Evolutionary conservation across 2,797 vertebrate species (phyloP).

Genomic region (Aldrovandia affinis): DNA sequence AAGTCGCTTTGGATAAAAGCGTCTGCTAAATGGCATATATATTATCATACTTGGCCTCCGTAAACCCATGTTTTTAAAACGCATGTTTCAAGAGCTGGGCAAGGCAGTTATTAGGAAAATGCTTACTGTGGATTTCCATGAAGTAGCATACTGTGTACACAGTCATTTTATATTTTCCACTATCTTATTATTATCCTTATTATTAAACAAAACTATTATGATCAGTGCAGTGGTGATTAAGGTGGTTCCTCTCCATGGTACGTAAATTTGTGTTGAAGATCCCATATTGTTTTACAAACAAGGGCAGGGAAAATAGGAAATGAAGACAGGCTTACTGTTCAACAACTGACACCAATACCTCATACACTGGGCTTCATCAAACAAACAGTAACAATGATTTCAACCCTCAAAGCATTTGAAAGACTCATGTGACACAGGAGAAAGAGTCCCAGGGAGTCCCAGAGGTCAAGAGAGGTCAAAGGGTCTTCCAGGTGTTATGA

Average conservation of each 20-base stretch:
- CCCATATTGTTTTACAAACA: not conserved
- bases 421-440: not conserved
- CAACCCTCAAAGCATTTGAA: not conserved
- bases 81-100: not conserved
- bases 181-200: no score
- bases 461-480: slow-evolving; percentile 5
- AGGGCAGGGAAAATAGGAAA: not conserved
- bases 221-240: not conserved
- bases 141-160: no score
- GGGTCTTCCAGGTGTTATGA: slow-evolving; percentile 32
- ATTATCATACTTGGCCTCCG: no score
- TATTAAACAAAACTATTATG: not conserved
- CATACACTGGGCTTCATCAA: not conserved
- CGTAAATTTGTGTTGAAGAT: not conserved
- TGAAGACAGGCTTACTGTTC: not conserved
- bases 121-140: not conserved
- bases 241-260: not conserved
- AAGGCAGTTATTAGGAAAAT: not conserved
- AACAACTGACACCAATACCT: not conserved
- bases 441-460: not conserved
- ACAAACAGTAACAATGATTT: not conserved
- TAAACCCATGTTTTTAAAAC: not conserved
- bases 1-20: no score
- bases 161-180: no score
- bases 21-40: no score